Evolutionary conservation across 2,113 vertebrate species (phyloP).

Genomic region (Alexandromys fortis): DNA sequence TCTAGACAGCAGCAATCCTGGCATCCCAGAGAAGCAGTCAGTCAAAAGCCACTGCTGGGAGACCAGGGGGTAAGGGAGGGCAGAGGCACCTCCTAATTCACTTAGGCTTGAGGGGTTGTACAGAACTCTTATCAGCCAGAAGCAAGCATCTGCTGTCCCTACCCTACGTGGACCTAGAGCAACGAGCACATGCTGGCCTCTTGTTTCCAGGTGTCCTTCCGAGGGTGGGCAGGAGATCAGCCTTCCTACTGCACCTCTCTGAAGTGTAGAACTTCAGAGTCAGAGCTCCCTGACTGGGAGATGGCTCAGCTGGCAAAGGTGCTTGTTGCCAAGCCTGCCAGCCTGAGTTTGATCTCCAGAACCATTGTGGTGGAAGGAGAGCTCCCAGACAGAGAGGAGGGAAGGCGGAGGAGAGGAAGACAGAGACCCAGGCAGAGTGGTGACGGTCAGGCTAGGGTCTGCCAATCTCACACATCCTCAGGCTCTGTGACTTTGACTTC

Average conservation of each 20-base stretch:
- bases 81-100: neutral
- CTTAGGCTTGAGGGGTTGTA: neutral
- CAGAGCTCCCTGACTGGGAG: neutral
- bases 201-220: neutral
- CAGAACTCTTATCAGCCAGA: neutral
- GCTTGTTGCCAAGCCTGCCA: neutral
- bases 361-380: neutral
- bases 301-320: too few relatives aligned
- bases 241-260: neutral
- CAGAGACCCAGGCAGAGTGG: neutral
- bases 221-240: neutral
- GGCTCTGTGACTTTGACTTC: neutral
- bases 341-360: neutral
- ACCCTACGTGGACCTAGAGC: neutral
- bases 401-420: neutral
- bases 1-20: slow-evolving; percentile 56
- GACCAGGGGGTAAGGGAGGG: neutral
- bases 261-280: too few relatives aligned
- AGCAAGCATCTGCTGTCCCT: neutral
- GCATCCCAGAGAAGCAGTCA: slow-evolving; percentile 43
- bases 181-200: neutral
- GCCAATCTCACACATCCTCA: neutral
- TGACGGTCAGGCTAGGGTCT: neutral
- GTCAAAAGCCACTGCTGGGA: neutral
- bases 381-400: neutral